These are phyloP conservation scores for Lampris megalopsis DNA, from an alignment of 2,113 vertebrate species.

Conservation along the genomic window DNA sequence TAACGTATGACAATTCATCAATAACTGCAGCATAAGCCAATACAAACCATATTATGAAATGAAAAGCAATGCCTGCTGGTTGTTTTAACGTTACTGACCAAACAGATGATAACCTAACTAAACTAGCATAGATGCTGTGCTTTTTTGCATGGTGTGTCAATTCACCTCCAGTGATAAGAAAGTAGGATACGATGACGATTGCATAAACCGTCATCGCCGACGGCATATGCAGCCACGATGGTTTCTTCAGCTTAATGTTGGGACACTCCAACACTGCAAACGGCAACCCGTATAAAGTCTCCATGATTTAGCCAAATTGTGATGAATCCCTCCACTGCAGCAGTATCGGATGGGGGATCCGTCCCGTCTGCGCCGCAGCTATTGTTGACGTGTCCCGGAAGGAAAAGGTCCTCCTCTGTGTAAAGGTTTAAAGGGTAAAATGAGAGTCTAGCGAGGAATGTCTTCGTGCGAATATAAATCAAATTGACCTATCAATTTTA, in stretches of 20 bases:
- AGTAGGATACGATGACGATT: constrained; percentile 96
- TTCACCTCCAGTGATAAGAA: constrained; percentile 98
- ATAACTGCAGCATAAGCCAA: too few relatives aligned
- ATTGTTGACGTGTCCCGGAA: constrained; percentile 83
- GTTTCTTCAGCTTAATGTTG: constrained; percentile 96
- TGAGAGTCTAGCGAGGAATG: too few relatives aligned
- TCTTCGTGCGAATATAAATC: too few relatives aligned
- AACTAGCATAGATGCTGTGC: background rate
- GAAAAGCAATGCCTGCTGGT: too few relatives aligned
- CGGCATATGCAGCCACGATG: constrained; percentile 97
- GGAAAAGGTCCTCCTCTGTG: constrained; percentile 13
- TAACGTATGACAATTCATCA: too few relatives aligned
- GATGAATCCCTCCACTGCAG: background rate
- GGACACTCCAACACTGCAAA: constrained; percentile 94
- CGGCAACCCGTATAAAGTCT: constrained; percentile 90
- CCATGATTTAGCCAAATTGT: constrained; percentile 78
- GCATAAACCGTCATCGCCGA: constrained; percentile 99
- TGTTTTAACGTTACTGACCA: too few relatives aligned
- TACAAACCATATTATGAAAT: too few relatives aligned
- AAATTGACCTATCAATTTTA: background rate
- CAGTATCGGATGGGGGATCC: background rate
- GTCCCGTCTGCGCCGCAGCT: constrained; percentile 24
- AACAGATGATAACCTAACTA: too few relatives aligned
- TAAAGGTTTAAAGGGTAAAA: too few relatives aligned
- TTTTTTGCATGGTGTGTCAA: background rate